Base-by-base conservation (phyloP, 2,888 invertebrate genomes). In the Helicoverpa assulta region DNA sequence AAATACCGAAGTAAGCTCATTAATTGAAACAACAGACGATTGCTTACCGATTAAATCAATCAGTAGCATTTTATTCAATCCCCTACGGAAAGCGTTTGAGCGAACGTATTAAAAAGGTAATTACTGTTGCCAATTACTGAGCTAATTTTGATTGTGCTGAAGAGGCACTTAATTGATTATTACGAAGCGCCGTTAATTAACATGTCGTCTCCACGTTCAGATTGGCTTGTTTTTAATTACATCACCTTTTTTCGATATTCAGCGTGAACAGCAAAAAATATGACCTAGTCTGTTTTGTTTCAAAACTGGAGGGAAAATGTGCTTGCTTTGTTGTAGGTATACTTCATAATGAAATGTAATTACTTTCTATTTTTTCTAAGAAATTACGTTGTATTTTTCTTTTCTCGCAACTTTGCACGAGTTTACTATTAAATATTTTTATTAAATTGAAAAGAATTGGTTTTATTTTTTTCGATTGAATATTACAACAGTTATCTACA, bases 101-200 rank as follows among this genome's bases (percentile, higher is more conserved):
- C 57, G 60, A 59, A 58, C 56, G 56, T 52, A 73, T 53, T 78
- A 79, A 77, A 81, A 79, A 76, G 65, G 55, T 77, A 70, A 85
- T 80, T 73, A 75, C 71, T 76, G 74, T 79, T 79, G 74, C 79
- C 80, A 86, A 85, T 88, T 87, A 84, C 63, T 78, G 81, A 82
- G 80, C 78, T 80, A 78, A 85, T 85, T 84, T 86, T 84, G 81
- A 81, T 84, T 82, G 75, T 80, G 69, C 82, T 78, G 86, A 85
- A 84, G 84, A 81, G 80, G 68, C 76, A 83, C 76, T 82, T 85
- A 88, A 90, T 90, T 89, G 85, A 86, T 87, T 84, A 85, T 82
- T 79, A 78, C 78, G 76, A 59, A 71, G 66, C 76, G 61, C 67
- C 76, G 75, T 83, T 89, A 90, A 90, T 90, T 90, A 90, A 89